Percentiles rank a stretch among this genome's conserved stretches.
Conservation (phyloP, 2,113 vertebrate genomes). For the Trogon surrucura region DNA sequence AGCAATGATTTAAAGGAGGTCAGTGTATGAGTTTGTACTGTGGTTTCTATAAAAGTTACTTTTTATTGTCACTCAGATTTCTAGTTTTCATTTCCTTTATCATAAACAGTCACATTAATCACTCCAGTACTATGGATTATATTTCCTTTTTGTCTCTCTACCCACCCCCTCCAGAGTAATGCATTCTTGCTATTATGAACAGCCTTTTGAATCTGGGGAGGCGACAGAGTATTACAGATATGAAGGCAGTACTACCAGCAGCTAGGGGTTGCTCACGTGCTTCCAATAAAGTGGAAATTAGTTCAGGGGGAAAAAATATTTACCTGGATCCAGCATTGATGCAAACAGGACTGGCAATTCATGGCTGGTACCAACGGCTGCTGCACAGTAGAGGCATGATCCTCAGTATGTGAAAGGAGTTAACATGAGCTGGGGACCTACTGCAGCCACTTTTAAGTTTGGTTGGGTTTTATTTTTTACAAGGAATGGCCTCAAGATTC, state of each 20-base stretch:
- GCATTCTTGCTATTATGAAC: background rate
- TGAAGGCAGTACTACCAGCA: background rate
- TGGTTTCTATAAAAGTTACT: slow-evolving; percentile 60
- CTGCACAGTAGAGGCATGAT: background rate
- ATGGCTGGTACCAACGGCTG: background rate
- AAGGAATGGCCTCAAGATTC: background rate
- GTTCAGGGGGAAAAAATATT: background rate
- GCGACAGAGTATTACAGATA: background rate
- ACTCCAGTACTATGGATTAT: slow-evolving; percentile 37
- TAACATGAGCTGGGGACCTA: background rate
- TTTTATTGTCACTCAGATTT: slow-evolving; percentile 66
- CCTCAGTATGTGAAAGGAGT: background rate
- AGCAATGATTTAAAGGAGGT: slow-evolving; percentile 53
- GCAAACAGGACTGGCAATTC: background rate
- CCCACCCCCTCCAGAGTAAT: background rate
- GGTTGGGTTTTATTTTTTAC: background rate
- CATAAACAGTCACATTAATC: slow-evolving; percentile 69
- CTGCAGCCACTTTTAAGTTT: background rate
- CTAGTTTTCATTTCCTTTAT: slow-evolving; percentile 72
- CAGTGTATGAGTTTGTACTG: slow-evolving; percentile 43
- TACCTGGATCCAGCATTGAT: background rate
- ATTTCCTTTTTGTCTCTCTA: slow-evolving; percentile 21
- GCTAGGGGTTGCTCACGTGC: background rate
- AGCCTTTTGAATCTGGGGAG: slow-evolving; percentile 13
- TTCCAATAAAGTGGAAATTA: background rate